Percentiles rank a stretch among this genome's conserved stretches.
Evolutionary conservation across 2,797 vertebrate species (phyloP).

Genomic region (Simalia tracyae): DNA sequence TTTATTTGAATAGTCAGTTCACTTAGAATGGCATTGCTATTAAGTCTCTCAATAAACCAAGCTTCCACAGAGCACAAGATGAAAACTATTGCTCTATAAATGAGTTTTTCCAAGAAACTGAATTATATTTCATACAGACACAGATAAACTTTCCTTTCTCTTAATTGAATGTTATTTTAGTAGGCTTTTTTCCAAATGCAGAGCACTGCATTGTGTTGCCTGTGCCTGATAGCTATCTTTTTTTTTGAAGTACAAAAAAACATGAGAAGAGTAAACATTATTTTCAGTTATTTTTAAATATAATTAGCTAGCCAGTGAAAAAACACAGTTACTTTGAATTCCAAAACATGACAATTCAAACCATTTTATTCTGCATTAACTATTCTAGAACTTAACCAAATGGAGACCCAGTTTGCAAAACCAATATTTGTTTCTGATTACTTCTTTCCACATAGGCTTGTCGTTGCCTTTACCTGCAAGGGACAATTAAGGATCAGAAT

Average conservation of each 20-base stretch:
- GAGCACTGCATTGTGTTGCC: not conserved
- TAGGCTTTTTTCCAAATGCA: not conserved
- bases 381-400: not conserved
- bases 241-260: not conserved
- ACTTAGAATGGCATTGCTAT: not conserved
- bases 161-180: not conserved
- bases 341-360: not conserved
- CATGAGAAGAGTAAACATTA: not conserved
- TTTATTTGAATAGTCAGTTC: not conserved
- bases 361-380: not conserved
- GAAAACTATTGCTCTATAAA: not conserved
- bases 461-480: conserved; percentile 74
- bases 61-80: not conserved
- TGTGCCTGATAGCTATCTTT: not conserved
- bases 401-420: not conserved
- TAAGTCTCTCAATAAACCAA: not conserved
- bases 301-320: not conserved
- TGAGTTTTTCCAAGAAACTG: not conserved
- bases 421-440: not conserved
- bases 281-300: not conserved
- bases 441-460: conserved; percentile 65
- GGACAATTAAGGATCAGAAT: conserved; percentile 54
- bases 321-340: not conserved
- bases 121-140: not conserved
- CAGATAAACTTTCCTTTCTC: not conserved